Evolutionary conservation across 2,113 vertebrate species (phyloP).

Genomic region (Myrmecophaga tridactyla): DNA sequence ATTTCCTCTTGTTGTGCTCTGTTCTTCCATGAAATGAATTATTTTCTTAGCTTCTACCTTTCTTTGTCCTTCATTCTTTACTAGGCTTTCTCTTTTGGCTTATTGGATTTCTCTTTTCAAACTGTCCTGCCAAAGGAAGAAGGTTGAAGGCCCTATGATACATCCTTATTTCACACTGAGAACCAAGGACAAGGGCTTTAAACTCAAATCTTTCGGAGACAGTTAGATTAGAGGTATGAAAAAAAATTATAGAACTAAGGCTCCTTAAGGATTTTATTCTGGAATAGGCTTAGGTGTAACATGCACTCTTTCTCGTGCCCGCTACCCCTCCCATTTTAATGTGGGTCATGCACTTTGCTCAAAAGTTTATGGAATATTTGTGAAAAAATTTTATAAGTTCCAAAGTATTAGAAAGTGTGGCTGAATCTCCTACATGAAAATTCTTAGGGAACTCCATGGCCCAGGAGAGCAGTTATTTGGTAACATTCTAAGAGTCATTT

Average conservation of each 20-base stretch:
- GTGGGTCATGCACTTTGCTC: not conserved
- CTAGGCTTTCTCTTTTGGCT: not conserved
- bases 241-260: not conserved
- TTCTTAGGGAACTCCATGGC: not conserved
- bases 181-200: not conserved
- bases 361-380: not conserved
- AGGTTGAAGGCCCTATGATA: not conserved
- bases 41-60: not conserved
- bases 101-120: constrained; percentile 22
- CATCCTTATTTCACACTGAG: not conserved
- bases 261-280: constrained; percentile 3
- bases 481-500: constrained; percentile 4
- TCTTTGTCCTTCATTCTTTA: not conserved
- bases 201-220: not conserved
- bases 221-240: not conserved
- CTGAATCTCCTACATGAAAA: not conserved
- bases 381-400: not conserved
- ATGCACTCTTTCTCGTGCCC: not conserved
- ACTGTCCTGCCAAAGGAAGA: not conserved
- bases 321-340: not conserved
- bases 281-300: not conserved
- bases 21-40: not conserved
- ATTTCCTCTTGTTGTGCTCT: not conserved
- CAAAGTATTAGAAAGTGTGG: not conserved
- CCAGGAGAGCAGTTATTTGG: not conserved